Evolutionary conservation across 1,140 invertebrate species (phyloP), one percentile per base, ranked within the genome.

Genomic region (Pygmarrhopalites habei): DNA sequence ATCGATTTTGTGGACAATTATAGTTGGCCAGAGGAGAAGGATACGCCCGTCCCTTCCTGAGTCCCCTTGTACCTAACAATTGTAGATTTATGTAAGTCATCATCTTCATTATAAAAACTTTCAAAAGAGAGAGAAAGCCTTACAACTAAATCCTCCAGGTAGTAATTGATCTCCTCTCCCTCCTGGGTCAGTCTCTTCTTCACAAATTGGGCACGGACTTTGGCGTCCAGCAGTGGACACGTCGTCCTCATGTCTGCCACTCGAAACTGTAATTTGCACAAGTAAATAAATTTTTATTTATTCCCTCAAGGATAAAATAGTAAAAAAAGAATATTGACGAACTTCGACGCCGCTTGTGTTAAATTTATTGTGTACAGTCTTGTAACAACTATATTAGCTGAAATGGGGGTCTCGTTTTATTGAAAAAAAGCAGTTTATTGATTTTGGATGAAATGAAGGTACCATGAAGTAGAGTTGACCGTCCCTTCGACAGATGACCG

Each of bases 171-270:
- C 43, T 85, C 74, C 74, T 90, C 88, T 1, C 87, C 88, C 76
- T 91, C 88, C 70, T 82, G 81, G 12, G 91, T 93, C 26, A 88
- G 83, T 79, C 86, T 76, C 69, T 79, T 78, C 69, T 80, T 81
- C 68, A 94, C 91, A 62, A 94, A 79, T 76, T 92, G 86, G 41
- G 89, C 90, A 72, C 88, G 81, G 47, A 94, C 85, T 75, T 90
- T 88, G 30, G 88, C 90, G 75, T 93, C 91, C 57, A 95, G 89
- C 67, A 96, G 90, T 75, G 92, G 90, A 30, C 88, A 91, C 19
- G 30, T 32, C 76, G 92, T 92, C 65, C 92, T 81, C 88, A 95
- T 92, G 75, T 95, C 19, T 91, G 63, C 62, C 2, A 64, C 58
- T 35, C 62, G 80, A 75, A 95, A 93, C n/a, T n/a, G n/a, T n/a